Conservation (phyloP, 2,888 invertebrate genomes). For the Drosophila limbata region DNA sequence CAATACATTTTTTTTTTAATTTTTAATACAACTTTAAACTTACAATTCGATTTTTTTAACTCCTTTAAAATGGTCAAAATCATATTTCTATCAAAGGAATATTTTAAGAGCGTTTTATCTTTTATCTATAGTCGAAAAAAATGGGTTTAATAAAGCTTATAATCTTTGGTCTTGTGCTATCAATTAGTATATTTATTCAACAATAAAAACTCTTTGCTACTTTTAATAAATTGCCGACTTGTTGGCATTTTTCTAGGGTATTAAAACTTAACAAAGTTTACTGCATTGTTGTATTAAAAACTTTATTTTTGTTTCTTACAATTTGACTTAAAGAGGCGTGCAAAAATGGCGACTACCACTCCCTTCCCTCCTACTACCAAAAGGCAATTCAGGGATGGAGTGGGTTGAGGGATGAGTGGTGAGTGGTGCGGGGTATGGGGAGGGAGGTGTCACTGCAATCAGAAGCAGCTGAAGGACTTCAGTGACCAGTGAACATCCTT, state of each 20-base stretch:
- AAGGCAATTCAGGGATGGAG: slow-evolving; percentile 11
- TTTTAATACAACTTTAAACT: too few relatives aligned
- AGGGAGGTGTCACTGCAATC: slow-evolving; percentile 25
- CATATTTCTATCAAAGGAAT: too few relatives aligned
- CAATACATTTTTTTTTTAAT: too few relatives aligned
- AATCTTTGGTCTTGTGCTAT: too few relatives aligned
- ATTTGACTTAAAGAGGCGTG: slow-evolving; percentile 6
- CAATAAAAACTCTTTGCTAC: background rate
- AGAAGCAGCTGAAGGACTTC: slow-evolving; percentile 22
- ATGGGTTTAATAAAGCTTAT: too few relatives aligned
- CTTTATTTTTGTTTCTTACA: slow-evolving; percentile 17
- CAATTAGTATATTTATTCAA: background rate
- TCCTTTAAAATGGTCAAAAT: too few relatives aligned
- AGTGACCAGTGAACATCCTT: slow-evolving; percentile 14
- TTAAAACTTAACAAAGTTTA: slow-evolving; percentile 23
- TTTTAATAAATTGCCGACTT: slow-evolving; percentile 7
- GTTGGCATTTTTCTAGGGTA: slow-evolving; percentile 16
- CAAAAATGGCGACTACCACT: slow-evolving; percentile 22
- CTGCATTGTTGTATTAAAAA: slow-evolving; percentile 16
- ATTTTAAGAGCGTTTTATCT: too few relatives aligned
- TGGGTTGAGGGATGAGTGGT: background rate
- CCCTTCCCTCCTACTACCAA: background rate
- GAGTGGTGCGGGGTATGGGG: too few relatives aligned
- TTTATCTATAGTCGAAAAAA: too few relatives aligned
- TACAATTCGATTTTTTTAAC: too few relatives aligned